Conservation (phyloP, 2,888 invertebrate species). For the Pristionchus mayeri region DNA sequence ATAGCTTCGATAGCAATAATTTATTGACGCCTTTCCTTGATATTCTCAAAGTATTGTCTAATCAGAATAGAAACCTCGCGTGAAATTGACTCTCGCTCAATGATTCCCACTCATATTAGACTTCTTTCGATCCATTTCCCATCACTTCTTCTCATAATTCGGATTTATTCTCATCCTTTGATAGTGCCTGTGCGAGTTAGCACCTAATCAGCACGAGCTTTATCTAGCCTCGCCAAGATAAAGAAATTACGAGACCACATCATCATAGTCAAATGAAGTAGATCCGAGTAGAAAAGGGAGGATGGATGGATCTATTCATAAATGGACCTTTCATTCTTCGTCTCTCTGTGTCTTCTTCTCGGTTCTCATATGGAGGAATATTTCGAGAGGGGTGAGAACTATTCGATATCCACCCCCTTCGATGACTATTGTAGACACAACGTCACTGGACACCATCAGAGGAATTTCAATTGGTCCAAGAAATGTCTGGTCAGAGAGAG, state of each 20-base stretch:
- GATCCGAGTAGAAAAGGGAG: background rate
- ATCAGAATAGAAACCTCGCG: conserved; percentile 21
- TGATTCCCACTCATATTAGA: background rate
- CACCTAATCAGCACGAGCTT: conserved; percentile 13
- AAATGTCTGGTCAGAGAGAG: background rate
- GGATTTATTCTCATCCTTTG: background rate
- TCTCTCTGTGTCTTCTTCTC: background rate
- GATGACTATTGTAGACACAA: background rate
- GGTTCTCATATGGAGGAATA: background rate
- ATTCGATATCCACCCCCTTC: background rate
- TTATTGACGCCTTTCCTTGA: background rate
- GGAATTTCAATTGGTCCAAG: background rate
- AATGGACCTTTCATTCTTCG: background rate
- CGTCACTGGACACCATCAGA: too few relatives aligned
- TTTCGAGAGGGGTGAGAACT: background rate
- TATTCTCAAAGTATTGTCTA: conserved; percentile 23
- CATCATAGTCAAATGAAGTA: background rate
- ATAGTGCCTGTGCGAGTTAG: conserved; percentile 8
- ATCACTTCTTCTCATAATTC: conserved; percentile 28
- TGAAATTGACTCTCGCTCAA: conserved; percentile 11
- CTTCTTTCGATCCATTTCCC: conserved; percentile 16
- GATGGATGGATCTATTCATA: background rate
- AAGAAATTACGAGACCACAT: background rate
- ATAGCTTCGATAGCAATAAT: conserved; percentile 19
- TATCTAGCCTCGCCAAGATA: background rate